Percentiles rank a stretch among this genome's conserved stretches.
phyloP scores from a whole-genome alignment of 1,140 invertebrate species.

The Panulirus ornatus region DNA sequence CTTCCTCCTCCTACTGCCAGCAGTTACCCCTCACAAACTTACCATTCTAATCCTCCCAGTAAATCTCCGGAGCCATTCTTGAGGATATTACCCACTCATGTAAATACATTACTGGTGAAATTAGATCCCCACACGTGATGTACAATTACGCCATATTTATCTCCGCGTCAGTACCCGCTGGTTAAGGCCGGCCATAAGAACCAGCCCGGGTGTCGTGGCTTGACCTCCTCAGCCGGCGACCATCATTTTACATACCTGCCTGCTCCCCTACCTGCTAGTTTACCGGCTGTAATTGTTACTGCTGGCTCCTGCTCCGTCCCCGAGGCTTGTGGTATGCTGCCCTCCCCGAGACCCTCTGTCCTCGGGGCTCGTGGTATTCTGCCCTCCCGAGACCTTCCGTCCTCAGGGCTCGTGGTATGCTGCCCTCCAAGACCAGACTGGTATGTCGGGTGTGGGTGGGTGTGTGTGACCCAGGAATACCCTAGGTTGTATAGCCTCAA shows the following conservation, averaged over 20 bases:
- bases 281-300: background rate
- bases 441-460: no score
- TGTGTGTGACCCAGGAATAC: no score
- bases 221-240: background rate
- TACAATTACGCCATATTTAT: slow-evolving; percentile 35
- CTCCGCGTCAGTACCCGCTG: slow-evolving; percentile 11
- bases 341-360: no score
- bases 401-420: no score
- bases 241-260: background rate
- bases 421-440: no score
- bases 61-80: background rate
- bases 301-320: background rate
- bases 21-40: no score
- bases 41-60: background rate
- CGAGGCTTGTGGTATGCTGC: slow-evolving; percentile 4
- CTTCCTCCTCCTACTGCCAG: no score
- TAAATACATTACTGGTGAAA: slow-evolving; percentile 8
- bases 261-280: slow-evolving; percentile 10
- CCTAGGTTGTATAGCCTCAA: no score
- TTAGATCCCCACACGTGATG: slow-evolving; percentile 8
- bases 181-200: background rate
- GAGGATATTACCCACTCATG: slow-evolving; percentile 24
- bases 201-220: background rate
- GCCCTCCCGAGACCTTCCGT: no score
- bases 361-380: no score